Base-by-base conservation (phyloP, 2,113 vertebrate genomes). In the Stigmatopora nigra region DNA sequence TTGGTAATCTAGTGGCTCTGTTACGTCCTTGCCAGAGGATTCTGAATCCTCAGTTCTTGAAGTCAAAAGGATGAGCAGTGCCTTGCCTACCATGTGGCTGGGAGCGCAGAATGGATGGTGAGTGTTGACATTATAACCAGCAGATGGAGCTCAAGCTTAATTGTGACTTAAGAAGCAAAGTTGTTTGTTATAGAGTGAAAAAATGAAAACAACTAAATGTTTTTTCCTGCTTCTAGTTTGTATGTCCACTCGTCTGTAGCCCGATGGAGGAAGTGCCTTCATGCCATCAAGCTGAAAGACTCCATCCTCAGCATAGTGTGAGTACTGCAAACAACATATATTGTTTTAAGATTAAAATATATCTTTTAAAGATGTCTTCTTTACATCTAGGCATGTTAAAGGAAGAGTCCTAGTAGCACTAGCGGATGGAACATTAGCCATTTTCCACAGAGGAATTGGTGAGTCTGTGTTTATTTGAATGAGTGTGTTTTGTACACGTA, bases 221-320 rank as follows among this genome's bases (percentile, higher is more conserved):
- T 5, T 17, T 68, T 1, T 17, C 56, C 56, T 44, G 64, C 4
- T 22, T 49, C 60, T 76, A 99, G 97, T 90, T 88, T 99, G 17
- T 98, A 99, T 0, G 95, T 99, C 19, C 97, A 99, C 81, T 99
- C 96, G 0, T 94, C 96, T 0, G 94, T 98, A 58, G 92, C 93
- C 64, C 92, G 93, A 76, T 99, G 97, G 96, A 98, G 93, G 88
- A 97, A 96, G 76, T 98, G 97, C 87, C 93, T 99, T 62, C 97
- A 99, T 61, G 95, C 97, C 0, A 98, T 98, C 85, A 99, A 97
- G 86, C 91, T 99, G 63, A 99, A 99, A 85, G 97, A 99, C 78
- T 95, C 97, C 0, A 97, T 99, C 44, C 91, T 99, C 67, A 94
- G 94, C 79, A 87, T 99, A 46, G 97, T 99, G 97, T 99, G 89